Evolutionary conservation across 2,797 vertebrate genomes (phyloP).

Genomic region (Sternotherus odoratus): DNA sequence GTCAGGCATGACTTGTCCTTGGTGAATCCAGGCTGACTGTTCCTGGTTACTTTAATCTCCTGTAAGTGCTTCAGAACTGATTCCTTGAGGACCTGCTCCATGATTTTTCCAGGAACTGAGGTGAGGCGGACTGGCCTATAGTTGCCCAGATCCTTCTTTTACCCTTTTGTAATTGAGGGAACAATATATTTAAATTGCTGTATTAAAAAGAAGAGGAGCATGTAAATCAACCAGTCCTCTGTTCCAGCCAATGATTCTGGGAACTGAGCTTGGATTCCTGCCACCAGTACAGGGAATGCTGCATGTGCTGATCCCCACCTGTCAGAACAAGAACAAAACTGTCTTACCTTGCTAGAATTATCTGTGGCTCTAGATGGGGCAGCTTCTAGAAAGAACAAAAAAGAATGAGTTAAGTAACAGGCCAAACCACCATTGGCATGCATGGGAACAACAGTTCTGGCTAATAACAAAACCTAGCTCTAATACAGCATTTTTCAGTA

Average conservation of each 20-base stretch:
- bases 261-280: not conserved
- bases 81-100: too few relatives aligned
- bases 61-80: too few relatives aligned
- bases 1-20: too few relatives aligned
- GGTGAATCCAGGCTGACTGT: too few relatives aligned
- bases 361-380: not conserved
- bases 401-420: not conserved
- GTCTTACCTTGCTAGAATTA: not conserved
- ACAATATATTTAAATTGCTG: not conserved
- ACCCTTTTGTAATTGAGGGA: not conserved
- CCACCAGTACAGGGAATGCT: not conserved
- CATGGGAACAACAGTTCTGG: not conserved
- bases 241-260: not conserved
- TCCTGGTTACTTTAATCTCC: too few relatives aligned
- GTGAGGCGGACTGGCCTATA: too few relatives aligned
- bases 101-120: too few relatives aligned
- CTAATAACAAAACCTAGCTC: not conserved
- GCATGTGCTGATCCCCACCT: not conserved
- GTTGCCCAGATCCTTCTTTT: too few relatives aligned
- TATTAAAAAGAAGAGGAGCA: not conserved
- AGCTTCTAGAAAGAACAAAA: not conserved
- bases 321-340: not conserved
- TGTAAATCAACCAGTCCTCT: not conserved
- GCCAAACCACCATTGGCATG: fast-evolving
- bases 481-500: not conserved